Conservation (phyloP, 2,888 invertebrate genomes). For the Cheilosia soror region DNA sequence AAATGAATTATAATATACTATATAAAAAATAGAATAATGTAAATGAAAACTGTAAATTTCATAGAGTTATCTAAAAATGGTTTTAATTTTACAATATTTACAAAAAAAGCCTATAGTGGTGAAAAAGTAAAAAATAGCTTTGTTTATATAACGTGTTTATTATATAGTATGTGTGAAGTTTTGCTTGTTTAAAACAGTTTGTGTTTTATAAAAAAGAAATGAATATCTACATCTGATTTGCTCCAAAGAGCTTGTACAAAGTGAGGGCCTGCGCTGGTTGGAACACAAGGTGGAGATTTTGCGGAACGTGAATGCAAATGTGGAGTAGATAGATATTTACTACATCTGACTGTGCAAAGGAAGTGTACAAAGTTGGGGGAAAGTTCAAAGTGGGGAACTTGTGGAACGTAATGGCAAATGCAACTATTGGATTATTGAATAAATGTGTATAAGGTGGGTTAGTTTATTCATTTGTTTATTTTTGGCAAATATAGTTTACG, state of each 20-base stretch:
- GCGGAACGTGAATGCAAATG: background rate
- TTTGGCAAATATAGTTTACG: too few species aligned
- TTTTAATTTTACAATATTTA: conserved; percentile 71
- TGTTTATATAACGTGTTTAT: conserved; percentile 31
- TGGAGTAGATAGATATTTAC: conserved; percentile 34
- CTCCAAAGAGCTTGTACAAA: conserved; percentile 57
- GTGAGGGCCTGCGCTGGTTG: conserved; percentile 17
- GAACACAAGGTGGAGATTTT: background rate
- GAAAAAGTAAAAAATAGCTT: conserved; percentile 60
- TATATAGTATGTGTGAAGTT: conserved; percentile 25
- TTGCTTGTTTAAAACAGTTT: conserved; percentile 9
- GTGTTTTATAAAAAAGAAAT: conserved; percentile 20
- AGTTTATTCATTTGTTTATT: too few species aligned
- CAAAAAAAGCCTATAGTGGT: conserved; percentile 59
- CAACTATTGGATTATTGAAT: background rate
- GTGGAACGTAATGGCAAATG: background rate
- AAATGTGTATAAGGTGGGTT: background rate
- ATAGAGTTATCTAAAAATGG: conserved; percentile 36
- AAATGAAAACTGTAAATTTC: conserved; percentile 17
- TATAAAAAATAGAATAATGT: conserved; percentile 16
- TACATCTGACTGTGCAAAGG: conserved; percentile 40
- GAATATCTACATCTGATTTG: conserved; percentile 55
- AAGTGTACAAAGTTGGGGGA: conserved; percentile 48
- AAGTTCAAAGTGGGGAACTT: background rate
- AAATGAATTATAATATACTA: conserved; percentile 32